These are phyloP conservation scores for Perodicticus potto DNA, from an alignment of 2,797 vertebrate genomes.

Conservation along the genomic window DNA sequence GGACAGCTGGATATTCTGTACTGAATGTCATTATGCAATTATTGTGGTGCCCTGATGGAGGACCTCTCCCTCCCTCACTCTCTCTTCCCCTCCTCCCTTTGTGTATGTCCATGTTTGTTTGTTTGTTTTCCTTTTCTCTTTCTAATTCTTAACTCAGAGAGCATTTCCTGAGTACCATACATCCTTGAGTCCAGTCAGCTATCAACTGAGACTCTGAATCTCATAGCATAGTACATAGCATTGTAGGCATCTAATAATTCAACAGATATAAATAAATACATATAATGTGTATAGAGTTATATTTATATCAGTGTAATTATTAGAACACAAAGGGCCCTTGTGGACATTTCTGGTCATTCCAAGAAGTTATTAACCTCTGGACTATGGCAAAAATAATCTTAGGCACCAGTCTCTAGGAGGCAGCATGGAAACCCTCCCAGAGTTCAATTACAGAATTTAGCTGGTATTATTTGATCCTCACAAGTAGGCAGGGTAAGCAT, in stretches of 20 bases:
- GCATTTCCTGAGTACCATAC: background rate
- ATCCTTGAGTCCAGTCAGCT: background rate
- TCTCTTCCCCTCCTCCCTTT: background rate
- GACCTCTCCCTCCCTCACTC: background rate
- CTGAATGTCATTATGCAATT: background rate
- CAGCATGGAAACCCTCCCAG: constrained; percentile 29
- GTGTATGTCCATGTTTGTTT: background rate
- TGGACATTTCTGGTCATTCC: background rate
- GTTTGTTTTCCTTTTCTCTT: background rate
- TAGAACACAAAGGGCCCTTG: background rate
- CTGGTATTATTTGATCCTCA: constrained; percentile 50
- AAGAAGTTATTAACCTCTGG: background rate
- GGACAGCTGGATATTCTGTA: background rate
- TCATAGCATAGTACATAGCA: background rate
- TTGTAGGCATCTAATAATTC: background rate
- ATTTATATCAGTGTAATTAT: background rate
- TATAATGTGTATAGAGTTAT: background rate
- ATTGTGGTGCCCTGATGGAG: background rate
- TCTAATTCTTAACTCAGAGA: background rate
- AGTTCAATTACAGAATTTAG: constrained; percentile 66
- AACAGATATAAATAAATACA: background rate
- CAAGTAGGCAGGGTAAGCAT: background rate
- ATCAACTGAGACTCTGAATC: background rate
- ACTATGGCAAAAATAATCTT: background rate
- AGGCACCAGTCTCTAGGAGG: constrained; percentile 53